phyloP scores from a whole-genome alignment of 2,888 invertebrate species.

The Platynereis dumerilii region DNA sequence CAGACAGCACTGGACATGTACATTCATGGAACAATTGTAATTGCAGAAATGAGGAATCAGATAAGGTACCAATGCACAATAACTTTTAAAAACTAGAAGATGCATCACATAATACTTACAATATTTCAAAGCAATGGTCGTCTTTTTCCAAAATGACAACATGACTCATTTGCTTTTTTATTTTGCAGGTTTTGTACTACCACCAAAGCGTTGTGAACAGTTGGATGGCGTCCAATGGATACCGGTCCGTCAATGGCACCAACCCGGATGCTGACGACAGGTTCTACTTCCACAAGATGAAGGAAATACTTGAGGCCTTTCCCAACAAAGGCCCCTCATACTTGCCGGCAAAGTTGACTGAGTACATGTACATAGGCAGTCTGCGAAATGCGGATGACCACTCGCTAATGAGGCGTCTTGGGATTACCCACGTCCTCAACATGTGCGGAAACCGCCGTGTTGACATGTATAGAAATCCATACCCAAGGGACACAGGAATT shows the following conservation, averaged over 20 bases:
- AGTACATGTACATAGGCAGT: slow-evolving; percentile 40
- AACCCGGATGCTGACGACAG: slow-evolving; percentile 28
- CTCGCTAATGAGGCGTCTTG: slow-evolving; percentile 28
- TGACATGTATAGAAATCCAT: slow-evolving; percentile 35
- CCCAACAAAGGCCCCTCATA: slow-evolving; percentile 37
- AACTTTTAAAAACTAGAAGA: too few species aligned
- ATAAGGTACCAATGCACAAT: too few species aligned
- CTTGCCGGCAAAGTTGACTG: slow-evolving; percentile 28
- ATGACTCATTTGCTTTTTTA: too few species aligned
- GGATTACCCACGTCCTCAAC: slow-evolving; percentile 42
- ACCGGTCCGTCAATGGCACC: background rate
- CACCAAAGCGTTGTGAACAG: background rate
- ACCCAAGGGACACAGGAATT: slow-evolving; percentile 29
- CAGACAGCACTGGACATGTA: too few species aligned
- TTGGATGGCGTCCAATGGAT: slow-evolving; percentile 8
- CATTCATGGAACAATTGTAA: too few species aligned
- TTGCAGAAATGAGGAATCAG: too few species aligned
- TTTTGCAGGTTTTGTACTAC: background rate
- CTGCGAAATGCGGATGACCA: slow-evolving; percentile 40
- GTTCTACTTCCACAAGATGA: slow-evolving; percentile 34
- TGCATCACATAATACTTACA: too few species aligned
- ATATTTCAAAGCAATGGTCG: too few species aligned
- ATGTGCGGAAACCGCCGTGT: slow-evolving; percentile 36
- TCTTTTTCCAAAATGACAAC: too few species aligned
- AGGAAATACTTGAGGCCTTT: slow-evolving; percentile 36